Conservation (phyloP, 2,888 invertebrate genomes). For the Abrostola tripartita region DNA sequence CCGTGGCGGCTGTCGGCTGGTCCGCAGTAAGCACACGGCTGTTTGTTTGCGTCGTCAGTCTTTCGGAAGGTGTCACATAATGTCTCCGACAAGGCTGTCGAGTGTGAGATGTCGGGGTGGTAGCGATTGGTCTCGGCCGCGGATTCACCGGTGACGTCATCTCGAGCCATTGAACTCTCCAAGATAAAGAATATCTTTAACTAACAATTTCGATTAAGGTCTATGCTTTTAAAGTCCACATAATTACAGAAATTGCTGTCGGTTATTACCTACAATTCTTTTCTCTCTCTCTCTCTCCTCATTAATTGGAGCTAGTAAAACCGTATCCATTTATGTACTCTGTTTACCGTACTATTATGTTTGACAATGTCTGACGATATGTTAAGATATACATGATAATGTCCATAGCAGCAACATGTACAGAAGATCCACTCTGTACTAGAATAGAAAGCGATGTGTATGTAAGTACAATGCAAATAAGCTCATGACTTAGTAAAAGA, state of each 20-base stretch:
- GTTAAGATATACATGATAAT: slow-evolving; percentile 6
- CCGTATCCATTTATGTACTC: too few relatives aligned
- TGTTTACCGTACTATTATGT: neutral
- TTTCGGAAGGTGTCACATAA: slow-evolving; percentile 27
- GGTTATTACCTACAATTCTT: neutral
- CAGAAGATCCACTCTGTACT: slow-evolving; percentile 17
- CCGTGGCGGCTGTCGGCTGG: slow-evolving; percentile 9
- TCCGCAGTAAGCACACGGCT: slow-evolving; percentile 14
- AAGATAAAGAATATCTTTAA: too few relatives aligned
- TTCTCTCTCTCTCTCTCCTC: too few relatives aligned
- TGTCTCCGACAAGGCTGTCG: neutral
- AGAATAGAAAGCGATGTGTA: neutral
- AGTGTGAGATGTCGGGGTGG: neutral
- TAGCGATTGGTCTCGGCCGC: neutral
- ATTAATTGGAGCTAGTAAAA: too few relatives aligned
- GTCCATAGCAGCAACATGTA: neutral
- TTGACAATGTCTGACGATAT: slow-evolving; percentile 12
- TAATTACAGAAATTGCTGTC: neutral
- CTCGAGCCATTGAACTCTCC: slow-evolving; percentile 1
- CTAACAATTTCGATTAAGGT: too few relatives aligned
- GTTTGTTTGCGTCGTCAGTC: slow-evolving; percentile 27
- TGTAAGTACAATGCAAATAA: too few relatives aligned
- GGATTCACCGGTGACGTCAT: slow-evolving; percentile 4
- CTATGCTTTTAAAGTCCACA: too few relatives aligned
- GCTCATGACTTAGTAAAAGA: too few relatives aligned